Evolutionary conservation across 2,113 vertebrate genomes (phyloP).

Genomic region (Machaerirhynchus nigripectus): DNA sequence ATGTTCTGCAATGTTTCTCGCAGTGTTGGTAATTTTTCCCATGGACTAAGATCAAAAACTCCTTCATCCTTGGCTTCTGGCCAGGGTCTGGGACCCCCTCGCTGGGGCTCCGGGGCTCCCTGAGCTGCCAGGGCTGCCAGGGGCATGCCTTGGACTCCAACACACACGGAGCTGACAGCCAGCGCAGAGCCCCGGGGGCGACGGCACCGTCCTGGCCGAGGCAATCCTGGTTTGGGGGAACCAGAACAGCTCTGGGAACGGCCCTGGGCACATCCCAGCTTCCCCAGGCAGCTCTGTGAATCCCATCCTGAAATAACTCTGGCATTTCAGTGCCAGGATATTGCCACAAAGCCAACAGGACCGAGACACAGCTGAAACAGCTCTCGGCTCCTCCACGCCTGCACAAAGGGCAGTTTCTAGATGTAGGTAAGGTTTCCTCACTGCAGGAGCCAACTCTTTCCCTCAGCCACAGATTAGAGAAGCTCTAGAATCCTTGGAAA

Average conservation of each 20-base stretch:
- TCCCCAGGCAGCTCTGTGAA: not conserved
- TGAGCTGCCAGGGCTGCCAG: no score
- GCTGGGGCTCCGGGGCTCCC: no score
- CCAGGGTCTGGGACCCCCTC: no score
- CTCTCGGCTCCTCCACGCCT: not conserved
- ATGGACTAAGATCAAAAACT: no score
- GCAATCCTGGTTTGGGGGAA: accelerated
- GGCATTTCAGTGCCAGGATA: not conserved
- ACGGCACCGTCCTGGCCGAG: accelerated
- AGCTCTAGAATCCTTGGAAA: not conserved
- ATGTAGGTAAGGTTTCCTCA: accelerated
- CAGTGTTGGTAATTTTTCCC: no score
- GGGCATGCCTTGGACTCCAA: no score
- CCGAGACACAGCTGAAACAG: not conserved
- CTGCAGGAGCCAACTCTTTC: not conserved
- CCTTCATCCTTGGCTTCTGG: no score
- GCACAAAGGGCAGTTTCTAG: not conserved
- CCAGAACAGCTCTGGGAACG: not conserved
- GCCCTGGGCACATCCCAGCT: not conserved
- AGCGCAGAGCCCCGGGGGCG: accelerated
- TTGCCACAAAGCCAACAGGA: not conserved
- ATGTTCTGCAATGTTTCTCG: no score
- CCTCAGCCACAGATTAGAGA: not conserved
- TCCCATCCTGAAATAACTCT: accelerated
- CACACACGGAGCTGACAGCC: not conserved